Evolutionary conservation across 2,113 vertebrate species (phyloP), one percentile per base, ranked within the genome.

Genomic region (Silurus glanis): DNA sequence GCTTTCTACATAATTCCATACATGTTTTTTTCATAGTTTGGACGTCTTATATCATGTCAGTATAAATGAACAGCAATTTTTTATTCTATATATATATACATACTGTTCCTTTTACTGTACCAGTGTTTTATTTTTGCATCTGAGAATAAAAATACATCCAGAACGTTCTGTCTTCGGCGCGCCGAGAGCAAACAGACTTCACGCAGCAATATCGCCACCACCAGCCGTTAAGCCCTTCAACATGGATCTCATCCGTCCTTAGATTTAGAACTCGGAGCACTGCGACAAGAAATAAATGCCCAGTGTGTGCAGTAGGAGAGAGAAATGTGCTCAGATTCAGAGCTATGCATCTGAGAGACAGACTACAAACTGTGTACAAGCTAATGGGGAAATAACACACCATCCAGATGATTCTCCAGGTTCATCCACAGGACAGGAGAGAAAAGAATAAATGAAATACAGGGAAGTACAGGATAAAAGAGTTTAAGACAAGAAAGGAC

Each of bases 351-450:
- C 62, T 87, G 62, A 56, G 76, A 85, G 64, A 83, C 80, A 56
- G 51, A 84, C 87, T 7, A 64, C 83, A 82, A 80, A 55, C 16
- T 1, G n/a, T 1, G n/a, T 25, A 55, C 1, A 4, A 58, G 51
- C 51, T 23, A 16, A n/a, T 53, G 28, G n/a, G 37, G n/a, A 86
- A 81, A 86, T 78, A 81, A 83, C 87, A 90, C 87, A 64, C 61
- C 5, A 37, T 25, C 92, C 83, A 84, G 62, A 92, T 89, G 87
- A 83, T 62, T 90, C 88, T 88, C 47, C 61, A 90, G 92, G 94
- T 95, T 94, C 92, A 93, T 88, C 37, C 83, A 85, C 91, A 93
- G 93, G 61, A 64, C 61, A 56, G 55, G 55, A 8, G 8, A 56
- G 55, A 56, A 56, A 56, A 56, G 55, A 9, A 92, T 91, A 0